Evolutionary conservation across 1,140 invertebrate species (phyloP).

Genomic region (Drosophila subobscura): DNA sequence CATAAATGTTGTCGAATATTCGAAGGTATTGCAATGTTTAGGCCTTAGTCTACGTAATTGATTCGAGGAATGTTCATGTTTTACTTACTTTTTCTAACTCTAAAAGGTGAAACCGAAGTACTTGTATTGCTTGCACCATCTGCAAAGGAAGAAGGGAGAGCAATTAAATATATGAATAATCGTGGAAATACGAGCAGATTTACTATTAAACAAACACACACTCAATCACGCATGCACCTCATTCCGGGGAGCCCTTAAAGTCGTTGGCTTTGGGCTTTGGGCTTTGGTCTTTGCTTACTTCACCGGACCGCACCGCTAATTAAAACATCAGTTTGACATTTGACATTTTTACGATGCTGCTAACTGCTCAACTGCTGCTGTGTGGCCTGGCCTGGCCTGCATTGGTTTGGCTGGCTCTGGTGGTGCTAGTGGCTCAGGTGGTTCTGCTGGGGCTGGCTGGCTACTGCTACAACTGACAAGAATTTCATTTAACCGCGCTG

Average conservation of each 20-base stretch:
- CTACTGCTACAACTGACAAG: conserved; percentile 52
- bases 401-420: no score
- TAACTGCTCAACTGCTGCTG: conserved; percentile 75
- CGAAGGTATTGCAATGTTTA: conserved; percentile 48
- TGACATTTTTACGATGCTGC: conserved; percentile 83
- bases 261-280: conserved; percentile 2
- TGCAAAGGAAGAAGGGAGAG: conserved; percentile 88
- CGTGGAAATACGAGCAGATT: background rate
- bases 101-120: conserved; percentile 99
- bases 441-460: conserved; percentile 28
- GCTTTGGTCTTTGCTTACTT: background rate
- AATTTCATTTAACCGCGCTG: conserved; percentile 67
- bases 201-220: conserved; percentile 10
- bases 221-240: conserved; percentile 9
- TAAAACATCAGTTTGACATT: conserved; percentile 83
- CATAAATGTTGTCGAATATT: conserved; percentile 20
- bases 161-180: background rate
- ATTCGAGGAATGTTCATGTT: background rate
- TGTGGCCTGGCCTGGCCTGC: conserved; percentile 43
- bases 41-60: conserved; percentile 5
- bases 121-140: conserved; percentile 99
- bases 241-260: background rate
- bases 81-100: conserved; percentile 99
- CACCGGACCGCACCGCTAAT: conserved; percentile 71
- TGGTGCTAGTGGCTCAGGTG: conserved; percentile 23